These are phyloP conservation scores for Orthosia cruda DNA, from an alignment of 2,888 invertebrate species.

Conservation along the genomic window DNA sequence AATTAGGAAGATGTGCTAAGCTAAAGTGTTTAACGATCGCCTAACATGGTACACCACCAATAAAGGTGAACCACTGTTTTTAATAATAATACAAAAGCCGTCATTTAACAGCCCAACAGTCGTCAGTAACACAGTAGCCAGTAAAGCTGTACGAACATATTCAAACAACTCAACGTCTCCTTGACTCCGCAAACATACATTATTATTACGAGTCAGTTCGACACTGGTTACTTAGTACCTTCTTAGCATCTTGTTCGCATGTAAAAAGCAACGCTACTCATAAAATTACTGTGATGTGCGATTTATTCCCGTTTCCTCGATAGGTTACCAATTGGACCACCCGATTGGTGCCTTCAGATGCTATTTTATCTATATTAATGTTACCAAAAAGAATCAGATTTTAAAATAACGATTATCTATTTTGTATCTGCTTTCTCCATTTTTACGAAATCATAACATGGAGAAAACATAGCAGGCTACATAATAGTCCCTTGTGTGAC, in stretches of 20 bases:
- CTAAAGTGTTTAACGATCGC: too few species aligned
- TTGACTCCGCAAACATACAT: conserved; percentile 37
- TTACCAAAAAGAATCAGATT: background rate
- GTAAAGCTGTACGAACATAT: conserved; percentile 11
- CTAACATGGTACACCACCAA: too few species aligned
- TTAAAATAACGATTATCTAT: background rate
- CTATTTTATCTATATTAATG: conserved; percentile 5
- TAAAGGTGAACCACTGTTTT: too few species aligned
- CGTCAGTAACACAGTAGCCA: conserved; percentile 18
- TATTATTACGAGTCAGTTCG: conserved; percentile 34
- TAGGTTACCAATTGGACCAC: conserved; percentile 50
- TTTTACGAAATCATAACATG: background rate
- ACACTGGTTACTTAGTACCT: conserved; percentile 37
- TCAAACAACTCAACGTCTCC: conserved; percentile 39
- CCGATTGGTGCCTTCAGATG: conserved; percentile 4
- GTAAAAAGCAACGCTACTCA: conserved; percentile 26
- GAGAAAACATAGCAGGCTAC: background rate
- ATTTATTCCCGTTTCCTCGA: conserved; percentile 38
- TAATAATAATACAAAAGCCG: background rate
- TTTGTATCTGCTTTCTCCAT: too few species aligned
- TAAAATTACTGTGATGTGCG: conserved; percentile 37
- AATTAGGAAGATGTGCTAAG: too few species aligned
- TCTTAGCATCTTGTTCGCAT: conserved; percentile 50
- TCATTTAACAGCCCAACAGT: conserved; percentile 5
- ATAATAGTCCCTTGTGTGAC: background rate